Base-by-base conservation (phyloP, 2,888 invertebrate species). In the Keiferia lycopersicella region DNA sequence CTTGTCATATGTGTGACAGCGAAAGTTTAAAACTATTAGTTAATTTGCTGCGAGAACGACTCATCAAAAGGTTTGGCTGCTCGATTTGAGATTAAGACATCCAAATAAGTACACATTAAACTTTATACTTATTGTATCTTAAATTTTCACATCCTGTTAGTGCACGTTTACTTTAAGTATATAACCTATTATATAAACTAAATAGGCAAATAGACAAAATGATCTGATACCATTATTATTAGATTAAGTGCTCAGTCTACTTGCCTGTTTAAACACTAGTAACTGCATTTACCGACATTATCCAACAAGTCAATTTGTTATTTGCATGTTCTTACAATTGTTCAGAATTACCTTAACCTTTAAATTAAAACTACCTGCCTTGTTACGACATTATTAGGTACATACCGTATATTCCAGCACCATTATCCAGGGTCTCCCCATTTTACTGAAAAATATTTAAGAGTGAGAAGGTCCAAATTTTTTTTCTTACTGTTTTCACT, bases 191-290 rank as follows among this genome's bases (percentile, higher is more conserved):
- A n/a, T n/a, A n/a, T n/a, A 56, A n/a, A 34, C 30, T 56, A 10
- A 56, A 56, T 34, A 56, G 56, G 56, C 56, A 56, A 56, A 56
- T 56, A 30, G n/a, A 22, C 18, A 3, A 56, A 26, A 30, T 56
- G 16, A 16, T 56, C 56, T 53, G 56, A 56, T 56, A 56, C 56
- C 56, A 56, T 56, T 56, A 56, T 56, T 56, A 56, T 34, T 56
- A 56, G 56, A 56, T 56, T 56, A 56, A 22, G 20, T 53, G 22
- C 51, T 26, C 56, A 30, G 16, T 56, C 16, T 16, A 56, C 34
- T 8, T 56, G 34, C 34, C 26, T 16, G 34, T 56, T 56, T 34
- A 34, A 34, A 56, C 30, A 14, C 11, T 56, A 14, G 30, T 34
- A 34, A 56, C 30, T 34, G 30, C 51, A 16, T 34, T 34, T n/a